Percentiles rank a stretch among this genome's conserved stretches.
Evolutionary conservation across 2,888 invertebrate species (phyloP).

Genomic region (Caenorhabditis drosophilae): DNA sequence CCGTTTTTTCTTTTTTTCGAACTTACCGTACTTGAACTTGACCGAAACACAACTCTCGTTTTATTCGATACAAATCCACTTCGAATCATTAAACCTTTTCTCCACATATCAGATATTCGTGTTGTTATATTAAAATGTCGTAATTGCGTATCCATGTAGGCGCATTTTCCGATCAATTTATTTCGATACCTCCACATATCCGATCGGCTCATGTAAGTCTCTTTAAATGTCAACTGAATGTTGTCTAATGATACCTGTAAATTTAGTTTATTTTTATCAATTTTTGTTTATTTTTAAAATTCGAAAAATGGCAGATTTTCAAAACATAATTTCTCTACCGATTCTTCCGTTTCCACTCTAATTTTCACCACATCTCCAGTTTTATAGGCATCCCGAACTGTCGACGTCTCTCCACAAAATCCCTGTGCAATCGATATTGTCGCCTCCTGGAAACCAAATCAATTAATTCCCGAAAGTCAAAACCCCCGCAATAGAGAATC

Average conservation of each 20-base stretch:
- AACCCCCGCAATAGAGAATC: too few relatives aligned
- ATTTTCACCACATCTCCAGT: not conserved
- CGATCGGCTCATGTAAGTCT: constrained; percentile 94
- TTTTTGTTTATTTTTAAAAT: constrained; percentile 4
- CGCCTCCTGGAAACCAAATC: not conserved
- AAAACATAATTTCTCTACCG: constrained; percentile 1
- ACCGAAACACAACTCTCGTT: constrained; percentile 94
- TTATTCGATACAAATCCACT: constrained; percentile 88
- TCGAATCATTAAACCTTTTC: constrained; percentile 68
- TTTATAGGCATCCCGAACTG: not conserved
- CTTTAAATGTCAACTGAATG: constrained; percentile 93
- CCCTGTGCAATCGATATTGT: not conserved
- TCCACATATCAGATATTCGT: constrained; percentile 40
- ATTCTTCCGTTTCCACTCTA: constrained; percentile 11
- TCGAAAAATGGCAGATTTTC: not conserved
- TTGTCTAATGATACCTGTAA: constrained; percentile 78
- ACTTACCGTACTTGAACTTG: constrained; percentile 89
- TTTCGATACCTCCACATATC: constrained; percentile 98
- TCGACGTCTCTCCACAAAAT: not conserved
- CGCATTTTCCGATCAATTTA: constrained; percentile 82
- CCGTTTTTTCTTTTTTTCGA: not conserved
- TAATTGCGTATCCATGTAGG: constrained; percentile 32
- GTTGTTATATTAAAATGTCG: constrained; percentile 34
- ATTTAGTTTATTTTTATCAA: too few relatives aligned
- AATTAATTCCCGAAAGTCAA: too few relatives aligned